A percentile compares a stretch with the other conserved stretches of the same genome.
Evolutionary conservation across 1,140 invertebrate species (phyloP).

Genomic region (Manduca sexta): DNA sequence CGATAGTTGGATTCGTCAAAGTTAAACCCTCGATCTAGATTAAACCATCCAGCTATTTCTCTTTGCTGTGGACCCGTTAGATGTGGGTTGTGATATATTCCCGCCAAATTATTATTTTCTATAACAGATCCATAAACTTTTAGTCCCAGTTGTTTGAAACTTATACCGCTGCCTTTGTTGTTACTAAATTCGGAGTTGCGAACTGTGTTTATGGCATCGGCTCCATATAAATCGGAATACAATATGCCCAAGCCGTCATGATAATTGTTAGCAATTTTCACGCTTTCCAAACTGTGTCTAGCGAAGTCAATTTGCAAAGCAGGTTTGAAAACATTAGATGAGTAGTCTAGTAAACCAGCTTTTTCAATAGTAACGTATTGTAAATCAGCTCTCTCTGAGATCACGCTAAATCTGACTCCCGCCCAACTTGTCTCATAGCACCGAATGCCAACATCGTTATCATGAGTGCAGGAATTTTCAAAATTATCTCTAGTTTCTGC

Average conservation of each 20-base stretch:
- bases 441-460: slow-evolving; percentile 89
- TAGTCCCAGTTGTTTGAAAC: slow-evolving; percentile 90
- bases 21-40: slow-evolving; percentile 77
- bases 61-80: slow-evolving; percentile 88
- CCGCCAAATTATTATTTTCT: slow-evolving; percentile 89
- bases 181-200: slow-evolving; percentile 91
- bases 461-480: slow-evolving; percentile 91
- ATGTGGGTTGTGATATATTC: slow-evolving; percentile 94
- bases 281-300: slow-evolving; percentile 90
- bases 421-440: slow-evolving; percentile 96
- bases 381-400: slow-evolving; percentile 89
- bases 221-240: slow-evolving; percentile 91
- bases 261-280: slow-evolving; percentile 86
- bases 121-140: slow-evolving; percentile 84
- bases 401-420: slow-evolving; percentile 89
- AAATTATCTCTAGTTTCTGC: slow-evolving; percentile 85
- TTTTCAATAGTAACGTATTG: slow-evolving; percentile 92
- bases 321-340: slow-evolving; percentile 90
- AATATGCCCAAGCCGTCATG: slow-evolving; percentile 91
- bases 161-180: slow-evolving; percentile 91
- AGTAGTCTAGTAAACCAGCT: slow-evolving; percentile 95
- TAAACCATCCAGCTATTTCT: slow-evolving; percentile 95
- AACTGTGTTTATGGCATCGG: slow-evolving; percentile 88
- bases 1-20: slow-evolving; percentile 80
- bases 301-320: slow-evolving; percentile 98